A percentile compares a stretch with the other conserved stretches of the same genome.
phyloP scores from a whole-genome alignment of 2,113 vertebrate genomes.

The Centropus unirufus region DNA sequence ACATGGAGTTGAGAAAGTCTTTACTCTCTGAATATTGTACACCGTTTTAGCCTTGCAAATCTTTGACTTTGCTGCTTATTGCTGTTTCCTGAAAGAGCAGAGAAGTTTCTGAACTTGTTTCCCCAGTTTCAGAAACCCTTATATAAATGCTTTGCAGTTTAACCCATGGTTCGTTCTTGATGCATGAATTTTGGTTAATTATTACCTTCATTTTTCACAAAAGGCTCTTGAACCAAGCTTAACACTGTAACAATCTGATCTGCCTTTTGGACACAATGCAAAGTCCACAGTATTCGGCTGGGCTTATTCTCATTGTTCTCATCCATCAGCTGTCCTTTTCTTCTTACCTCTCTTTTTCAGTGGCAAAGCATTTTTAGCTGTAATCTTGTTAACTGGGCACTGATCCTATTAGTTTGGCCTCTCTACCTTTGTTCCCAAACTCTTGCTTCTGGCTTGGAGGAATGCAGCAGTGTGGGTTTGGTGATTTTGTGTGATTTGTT shows the following conservation, averaged over 20 bases:
- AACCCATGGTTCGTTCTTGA: not conserved
- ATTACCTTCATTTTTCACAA: not conserved
- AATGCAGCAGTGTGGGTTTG: not conserved
- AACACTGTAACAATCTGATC: not conserved
- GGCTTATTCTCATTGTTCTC: conserved; percentile 48
- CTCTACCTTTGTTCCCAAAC: not conserved
- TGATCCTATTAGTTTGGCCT: conserved; percentile 33
- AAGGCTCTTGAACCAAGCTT: not conserved
- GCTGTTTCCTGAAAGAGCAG: not conserved
- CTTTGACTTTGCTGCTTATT: not conserved
- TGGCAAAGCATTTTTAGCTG: conserved; percentile 34
- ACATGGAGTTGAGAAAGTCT: not conserved
- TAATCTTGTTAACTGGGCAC: conserved; percentile 37
- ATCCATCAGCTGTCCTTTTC: conserved; percentile 1
- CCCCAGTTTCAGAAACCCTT: not conserved
- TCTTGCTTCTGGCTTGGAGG: not conserved
- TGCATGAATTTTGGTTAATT: not conserved
- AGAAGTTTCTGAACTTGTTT: not conserved
- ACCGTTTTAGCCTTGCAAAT: not conserved
- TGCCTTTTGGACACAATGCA: conserved; percentile 14
- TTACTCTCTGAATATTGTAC: not conserved
- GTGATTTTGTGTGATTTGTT: not conserved
- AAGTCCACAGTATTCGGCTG: conserved; percentile 22
- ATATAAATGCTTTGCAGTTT: not conserved
- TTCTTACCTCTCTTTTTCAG: conserved; percentile 2